Evolutionary conservation across 2,113 vertebrate genomes (phyloP).

Genomic region (Oreotrochilus melanogaster): DNA sequence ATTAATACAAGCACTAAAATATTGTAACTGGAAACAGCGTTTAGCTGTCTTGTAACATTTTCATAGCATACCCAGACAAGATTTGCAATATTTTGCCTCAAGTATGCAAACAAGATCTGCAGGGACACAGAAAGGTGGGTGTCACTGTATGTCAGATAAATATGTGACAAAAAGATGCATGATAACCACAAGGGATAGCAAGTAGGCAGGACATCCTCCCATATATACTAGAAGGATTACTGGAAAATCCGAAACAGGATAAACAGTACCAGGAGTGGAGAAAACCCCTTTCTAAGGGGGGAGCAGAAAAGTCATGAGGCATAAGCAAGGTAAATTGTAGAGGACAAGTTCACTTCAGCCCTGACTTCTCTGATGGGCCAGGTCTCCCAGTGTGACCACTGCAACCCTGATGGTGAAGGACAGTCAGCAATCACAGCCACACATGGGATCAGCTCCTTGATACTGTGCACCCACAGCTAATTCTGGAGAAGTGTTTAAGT

Average conservation of each 20-base stretch:
- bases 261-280: background rate
- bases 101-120: background rate
- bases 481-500: background rate
- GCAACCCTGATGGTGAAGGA: background rate
- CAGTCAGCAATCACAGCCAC: accelerated
- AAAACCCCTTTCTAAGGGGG: accelerated
- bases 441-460: background rate
- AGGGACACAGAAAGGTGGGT: background rate
- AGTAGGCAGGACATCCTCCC: background rate
- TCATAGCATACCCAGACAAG: background rate
- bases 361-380: background rate
- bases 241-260: background rate
- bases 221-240: background rate
- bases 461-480: background rate
- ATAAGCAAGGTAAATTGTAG: background rate
- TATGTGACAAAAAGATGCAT: background rate
- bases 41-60: background rate
- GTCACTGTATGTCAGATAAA: background rate
- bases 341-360: background rate
- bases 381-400: background rate
- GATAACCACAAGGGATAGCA: background rate
- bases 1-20: background rate
- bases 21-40: background rate
- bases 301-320: background rate
- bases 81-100: background rate